These are phyloP conservation scores for Andrena trimmerana DNA, from an alignment of 2,888 invertebrate genomes.

Conservation along the genomic window DNA sequence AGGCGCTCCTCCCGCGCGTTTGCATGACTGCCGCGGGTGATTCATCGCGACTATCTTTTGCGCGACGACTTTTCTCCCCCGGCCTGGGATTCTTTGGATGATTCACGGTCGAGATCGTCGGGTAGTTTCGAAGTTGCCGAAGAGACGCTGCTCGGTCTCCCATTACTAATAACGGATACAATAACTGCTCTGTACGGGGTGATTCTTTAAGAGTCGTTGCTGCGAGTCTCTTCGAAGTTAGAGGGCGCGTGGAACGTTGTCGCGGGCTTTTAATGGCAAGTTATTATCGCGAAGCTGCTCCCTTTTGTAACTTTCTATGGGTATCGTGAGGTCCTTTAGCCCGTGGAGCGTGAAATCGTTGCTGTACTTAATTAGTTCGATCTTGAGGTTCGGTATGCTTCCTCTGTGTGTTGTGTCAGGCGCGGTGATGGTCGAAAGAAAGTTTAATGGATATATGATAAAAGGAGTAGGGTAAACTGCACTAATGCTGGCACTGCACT, in stretches of 20 bases:
- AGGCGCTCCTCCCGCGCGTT: not conserved
- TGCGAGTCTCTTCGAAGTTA: not conserved
- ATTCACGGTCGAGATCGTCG: conserved; percentile 32
- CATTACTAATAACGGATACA: conserved; percentile 23
- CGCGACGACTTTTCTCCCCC: conserved; percentile 12
- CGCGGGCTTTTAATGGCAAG: not conserved
- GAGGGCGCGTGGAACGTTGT: not conserved
- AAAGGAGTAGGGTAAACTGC: too few relatives aligned
- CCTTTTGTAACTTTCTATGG: too few relatives aligned
- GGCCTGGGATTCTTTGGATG: not conserved
- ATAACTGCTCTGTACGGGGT: not conserved
- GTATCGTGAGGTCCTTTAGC: too few relatives aligned
- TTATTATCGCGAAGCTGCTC: too few relatives aligned
- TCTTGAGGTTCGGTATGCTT: too few relatives aligned
- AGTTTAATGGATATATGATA: too few relatives aligned
- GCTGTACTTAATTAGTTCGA: too few relatives aligned
- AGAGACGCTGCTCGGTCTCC: not conserved
- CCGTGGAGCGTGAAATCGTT: too few relatives aligned
- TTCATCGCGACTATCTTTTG: conserved; percentile 33
- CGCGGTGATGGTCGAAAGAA: too few relatives aligned
- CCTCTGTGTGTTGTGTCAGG: too few relatives aligned
- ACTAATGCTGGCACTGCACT: too few relatives aligned
- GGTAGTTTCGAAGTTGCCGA: conserved; percentile 21
- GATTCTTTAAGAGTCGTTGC: not conserved
- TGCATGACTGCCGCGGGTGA: conserved; percentile 23